Evolutionary conservation across 2,888 invertebrate species (phyloP).

Genomic region (Penaeus monodon): DNA sequence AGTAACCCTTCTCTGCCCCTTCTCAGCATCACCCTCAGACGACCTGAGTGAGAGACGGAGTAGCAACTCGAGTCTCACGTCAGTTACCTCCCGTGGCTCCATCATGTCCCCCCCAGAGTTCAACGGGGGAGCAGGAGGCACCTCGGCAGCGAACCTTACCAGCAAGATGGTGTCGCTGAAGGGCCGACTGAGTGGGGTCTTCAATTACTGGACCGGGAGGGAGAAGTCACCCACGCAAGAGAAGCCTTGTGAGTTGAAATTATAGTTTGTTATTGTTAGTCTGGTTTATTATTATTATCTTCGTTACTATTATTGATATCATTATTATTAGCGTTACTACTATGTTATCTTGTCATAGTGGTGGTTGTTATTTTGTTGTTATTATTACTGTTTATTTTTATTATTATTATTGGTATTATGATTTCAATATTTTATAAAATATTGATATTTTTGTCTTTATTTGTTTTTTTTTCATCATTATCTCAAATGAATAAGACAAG

Average conservation of each 20-base stretch:
- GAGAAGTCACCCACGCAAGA: conserved; percentile 62
- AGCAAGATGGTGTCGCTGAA: conserved; percentile 65
- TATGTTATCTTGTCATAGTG: neutral
- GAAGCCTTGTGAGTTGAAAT: conserved; percentile 54
- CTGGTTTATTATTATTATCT: no score
- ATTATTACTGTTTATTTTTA: neutral
- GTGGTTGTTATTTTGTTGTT: neutral
- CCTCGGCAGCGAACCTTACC: conserved; percentile 55
- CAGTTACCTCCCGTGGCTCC: conserved; percentile 64
- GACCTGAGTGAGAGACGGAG: conserved; percentile 61
- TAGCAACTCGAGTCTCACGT: conserved; percentile 63
- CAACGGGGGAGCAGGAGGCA: conserved; percentile 31
- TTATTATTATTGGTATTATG: neutral
- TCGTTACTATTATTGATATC: neutral
- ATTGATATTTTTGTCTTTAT: neutral
- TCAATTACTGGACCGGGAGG: conserved; percentile 66
- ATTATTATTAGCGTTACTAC: conserved; percentile 5
- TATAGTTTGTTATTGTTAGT: neutral
- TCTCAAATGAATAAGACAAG: neutral
- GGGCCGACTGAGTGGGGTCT: conserved; percentile 66
- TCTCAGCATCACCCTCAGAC: conserved; percentile 48
- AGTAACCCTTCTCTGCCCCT: neutral
- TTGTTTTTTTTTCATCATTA: neutral
- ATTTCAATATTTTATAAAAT: neutral
- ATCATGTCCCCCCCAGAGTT: conserved; percentile 62